These are phyloP conservation scores for Mormyrus proboscirostris DNA, from an alignment of 2,797 vertebrate species.

Conservation along the genomic window DNA sequence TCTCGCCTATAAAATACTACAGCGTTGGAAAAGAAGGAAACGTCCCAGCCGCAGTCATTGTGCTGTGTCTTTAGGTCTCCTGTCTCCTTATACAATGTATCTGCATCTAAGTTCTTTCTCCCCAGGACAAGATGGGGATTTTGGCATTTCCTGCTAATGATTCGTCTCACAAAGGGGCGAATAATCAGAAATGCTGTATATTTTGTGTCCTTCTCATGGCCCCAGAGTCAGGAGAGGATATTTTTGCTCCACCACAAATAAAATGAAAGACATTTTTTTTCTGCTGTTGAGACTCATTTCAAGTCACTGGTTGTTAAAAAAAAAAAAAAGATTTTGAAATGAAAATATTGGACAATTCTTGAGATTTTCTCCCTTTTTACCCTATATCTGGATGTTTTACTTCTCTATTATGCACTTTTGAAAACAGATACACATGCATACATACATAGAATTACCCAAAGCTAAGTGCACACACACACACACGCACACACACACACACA, in stretches of 20 bases:
- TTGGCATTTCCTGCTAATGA: constrained; percentile 43
- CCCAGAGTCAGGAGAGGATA: constrained; percentile 1
- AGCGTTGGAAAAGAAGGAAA: constrained; percentile 9
- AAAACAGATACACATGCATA: constrained; percentile 21
- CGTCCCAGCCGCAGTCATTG: not conserved
- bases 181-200: not conserved
- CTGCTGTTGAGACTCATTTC: not conserved
- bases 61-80: not conserved
- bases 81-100: not conserved
- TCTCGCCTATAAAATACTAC: constrained; percentile 13
- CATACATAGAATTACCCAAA: constrained; percentile 14
- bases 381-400: constrained; percentile 24
- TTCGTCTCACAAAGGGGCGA: constrained; percentile 34
- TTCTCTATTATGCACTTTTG: constrained; percentile 12
- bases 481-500: not conserved
- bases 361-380: not conserved
- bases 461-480: not conserved
- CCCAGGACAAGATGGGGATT: constrained; percentile 29
- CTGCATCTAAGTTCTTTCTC: not conserved
- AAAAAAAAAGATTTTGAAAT: constrained; percentile 26
- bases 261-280: constrained; percentile 41
- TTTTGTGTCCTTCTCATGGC: not conserved
- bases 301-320: constrained; percentile 10
- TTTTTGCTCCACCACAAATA: constrained; percentile 49
- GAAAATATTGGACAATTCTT: not conserved